Conservation (phyloP, 2,797 vertebrate genomes). For the Telmatherina bonti region DNA sequence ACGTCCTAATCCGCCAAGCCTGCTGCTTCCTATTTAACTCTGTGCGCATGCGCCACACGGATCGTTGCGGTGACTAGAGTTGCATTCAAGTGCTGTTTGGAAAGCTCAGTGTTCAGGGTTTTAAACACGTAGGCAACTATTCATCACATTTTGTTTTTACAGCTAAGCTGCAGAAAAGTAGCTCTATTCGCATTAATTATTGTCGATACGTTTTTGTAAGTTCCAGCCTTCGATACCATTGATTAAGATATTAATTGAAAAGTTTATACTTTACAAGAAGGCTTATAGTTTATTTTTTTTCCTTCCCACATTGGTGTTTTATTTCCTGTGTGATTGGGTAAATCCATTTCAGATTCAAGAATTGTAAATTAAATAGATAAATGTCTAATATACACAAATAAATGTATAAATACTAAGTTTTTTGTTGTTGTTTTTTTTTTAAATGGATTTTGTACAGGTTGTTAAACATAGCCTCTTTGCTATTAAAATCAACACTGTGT, state of each 20-base stretch:
- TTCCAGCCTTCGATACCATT: not conserved
- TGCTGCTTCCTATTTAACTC: constrained; percentile 70
- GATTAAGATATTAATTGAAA: not conserved
- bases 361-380: not conserved
- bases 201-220: not conserved
- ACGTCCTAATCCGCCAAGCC: constrained; percentile 61
- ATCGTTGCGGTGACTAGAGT: not conserved
- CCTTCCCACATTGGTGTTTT: not conserved
- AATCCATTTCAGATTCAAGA: not conserved
- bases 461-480: not conserved
- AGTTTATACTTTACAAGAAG: not conserved
- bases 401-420: not conserved
- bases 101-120: constrained; percentile 2
- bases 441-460: not conserved
- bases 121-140: not conserved
- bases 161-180: no score
- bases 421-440: not conserved
- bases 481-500: not conserved
- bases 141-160: not conserved
- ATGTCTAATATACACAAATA: not conserved
- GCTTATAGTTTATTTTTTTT: not conserved
- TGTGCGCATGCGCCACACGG: constrained; percentile 65
- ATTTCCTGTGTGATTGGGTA: no score
- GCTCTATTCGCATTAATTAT: not conserved
- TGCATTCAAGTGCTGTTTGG: constrained; percentile 48